Conservation (phyloP, 2,888 invertebrate genomes). For the Baronia brevicornis region DNA sequence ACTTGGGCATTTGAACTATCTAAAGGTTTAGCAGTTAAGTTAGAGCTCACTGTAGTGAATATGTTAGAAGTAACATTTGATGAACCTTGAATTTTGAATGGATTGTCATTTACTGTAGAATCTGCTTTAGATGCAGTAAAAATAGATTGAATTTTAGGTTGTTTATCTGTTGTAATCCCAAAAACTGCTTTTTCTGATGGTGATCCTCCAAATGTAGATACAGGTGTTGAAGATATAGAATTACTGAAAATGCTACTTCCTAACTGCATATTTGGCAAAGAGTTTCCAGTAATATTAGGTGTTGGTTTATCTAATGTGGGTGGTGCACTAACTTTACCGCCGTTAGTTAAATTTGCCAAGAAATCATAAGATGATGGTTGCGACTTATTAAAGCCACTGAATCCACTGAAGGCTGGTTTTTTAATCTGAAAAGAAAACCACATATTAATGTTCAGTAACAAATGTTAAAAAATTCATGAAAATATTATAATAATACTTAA, state of each 20-base stretch:
- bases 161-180: slow-evolving; percentile 28
- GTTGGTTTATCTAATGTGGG: slow-evolving; percentile 31
- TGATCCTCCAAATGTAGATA: slow-evolving; percentile 27
- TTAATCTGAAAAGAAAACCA: slow-evolving; percentile 46
- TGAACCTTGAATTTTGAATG: slow-evolving; percentile 44
- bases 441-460: slow-evolving; percentile 3
- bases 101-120: slow-evolving; percentile 40
- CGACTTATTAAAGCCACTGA: slow-evolving; percentile 79
- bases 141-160: slow-evolving; percentile 27
- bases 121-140: slow-evolving; percentile 45
- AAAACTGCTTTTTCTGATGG: slow-evolving; percentile 25
- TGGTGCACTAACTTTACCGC: slow-evolving; percentile 43
- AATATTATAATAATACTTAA: not conserved
- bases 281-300: slow-evolving; percentile 37
- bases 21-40: slow-evolving; percentile 27
- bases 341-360: slow-evolving; percentile 72
- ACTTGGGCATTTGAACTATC: slow-evolving; percentile 31
- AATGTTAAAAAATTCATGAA: not conserved
- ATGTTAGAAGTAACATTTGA: slow-evolving; percentile 29
- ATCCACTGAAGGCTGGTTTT: slow-evolving; percentile 81
- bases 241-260: slow-evolving; percentile 37
- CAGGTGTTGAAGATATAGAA: slow-evolving; percentile 28
- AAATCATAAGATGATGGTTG: slow-evolving; percentile 75
- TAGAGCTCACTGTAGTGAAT: slow-evolving; percentile 17
- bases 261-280: slow-evolving; percentile 29